Conservation (phyloP, 2,113 vertebrate species). For the Oenanthe melanoleuca region DNA sequence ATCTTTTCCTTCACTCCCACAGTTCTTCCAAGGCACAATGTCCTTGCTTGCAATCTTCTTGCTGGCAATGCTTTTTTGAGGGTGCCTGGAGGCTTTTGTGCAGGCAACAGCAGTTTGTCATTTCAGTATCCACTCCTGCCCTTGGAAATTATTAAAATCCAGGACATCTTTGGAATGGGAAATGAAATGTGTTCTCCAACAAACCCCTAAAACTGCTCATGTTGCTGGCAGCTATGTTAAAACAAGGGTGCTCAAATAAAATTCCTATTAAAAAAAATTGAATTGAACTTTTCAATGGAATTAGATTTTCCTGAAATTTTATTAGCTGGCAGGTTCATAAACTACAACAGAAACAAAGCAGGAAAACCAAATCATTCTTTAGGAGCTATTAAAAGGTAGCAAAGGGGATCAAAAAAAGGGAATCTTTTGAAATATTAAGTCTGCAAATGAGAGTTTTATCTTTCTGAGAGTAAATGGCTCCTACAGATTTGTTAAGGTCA, state of each 20-base stretch:
- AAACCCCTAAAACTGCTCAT: not conserved
- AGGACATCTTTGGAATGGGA: not conserved
- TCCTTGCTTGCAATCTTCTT: not conserved
- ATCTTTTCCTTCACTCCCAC: not conserved
- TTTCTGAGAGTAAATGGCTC: not conserved
- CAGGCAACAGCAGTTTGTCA: conserved; percentile 1
- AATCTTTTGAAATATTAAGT: not conserved
- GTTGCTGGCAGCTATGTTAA: conserved; percentile 3
- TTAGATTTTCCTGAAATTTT: conserved; percentile 42
- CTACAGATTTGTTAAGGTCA: not conserved
- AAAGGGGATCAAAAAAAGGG: not conserved
- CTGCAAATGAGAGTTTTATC: not conserved
- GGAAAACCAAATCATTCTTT: conserved; percentile 16
- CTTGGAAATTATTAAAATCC: conserved; percentile 54
- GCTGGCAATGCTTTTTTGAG: not conserved
- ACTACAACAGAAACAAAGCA: conserved; percentile 28
- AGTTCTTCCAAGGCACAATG: not conserved
- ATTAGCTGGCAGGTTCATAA: conserved; percentile 55
- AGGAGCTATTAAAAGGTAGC: not conserved
- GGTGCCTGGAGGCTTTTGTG: not conserved
- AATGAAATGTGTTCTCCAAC: conserved; percentile 25
- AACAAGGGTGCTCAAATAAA: conserved; percentile 31
- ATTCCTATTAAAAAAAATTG: conserved; percentile 26
- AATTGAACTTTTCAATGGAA: conserved; percentile 48
- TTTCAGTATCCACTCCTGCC: not conserved